Evolutionary conservation across 2,113 vertebrate genomes (phyloP).

Genomic region (Cheilinus undulatus): DNA sequence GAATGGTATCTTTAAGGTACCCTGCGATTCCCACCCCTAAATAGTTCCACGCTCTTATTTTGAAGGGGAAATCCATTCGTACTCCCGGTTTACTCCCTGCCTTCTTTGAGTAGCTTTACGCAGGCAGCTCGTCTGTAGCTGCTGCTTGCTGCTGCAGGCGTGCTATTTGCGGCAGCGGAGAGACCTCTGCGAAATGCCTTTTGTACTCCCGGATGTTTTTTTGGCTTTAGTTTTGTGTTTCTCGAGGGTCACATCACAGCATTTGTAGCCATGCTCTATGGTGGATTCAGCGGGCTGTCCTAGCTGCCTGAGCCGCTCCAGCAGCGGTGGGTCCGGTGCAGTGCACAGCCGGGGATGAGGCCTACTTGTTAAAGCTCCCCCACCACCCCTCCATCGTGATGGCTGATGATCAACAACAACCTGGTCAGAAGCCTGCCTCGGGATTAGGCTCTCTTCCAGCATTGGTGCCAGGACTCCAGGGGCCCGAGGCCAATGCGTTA

Average conservation of each 20-base stretch:
- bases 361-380: conserved; percentile 88
- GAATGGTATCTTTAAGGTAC: too few relatives aligned
- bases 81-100: conserved; percentile 25
- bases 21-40: too few relatives aligned
- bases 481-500: conserved; percentile 91
- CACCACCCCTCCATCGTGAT: conserved; percentile 85
- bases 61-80: rapidly evolving
- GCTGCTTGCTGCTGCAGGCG: conserved; percentile 84
- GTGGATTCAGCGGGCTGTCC: conserved; percentile 73
- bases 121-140: conserved; percentile 78
- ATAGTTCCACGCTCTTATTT: conserved; percentile 43
- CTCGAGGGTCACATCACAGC: conserved; percentile 47
- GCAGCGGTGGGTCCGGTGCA: conserved; percentile 82
- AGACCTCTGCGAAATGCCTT: conserved; percentile 76
- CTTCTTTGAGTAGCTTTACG: conserved; percentile 42
- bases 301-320: conserved; percentile 75
- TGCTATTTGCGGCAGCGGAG: conserved; percentile 85
- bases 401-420: conserved; percentile 92
- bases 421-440: conserved; percentile 84
- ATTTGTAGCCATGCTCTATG: conserved; percentile 74
- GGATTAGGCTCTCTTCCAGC: conserved; percentile 87
- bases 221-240: conserved; percentile 34
- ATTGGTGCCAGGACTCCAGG: conserved; percentile 91
- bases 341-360: conserved; percentile 88
- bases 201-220: conserved; percentile 64